Evolutionary conservation across 2,888 invertebrate genomes (phyloP).

Genomic region (Yponomeuta evonymella): DNA sequence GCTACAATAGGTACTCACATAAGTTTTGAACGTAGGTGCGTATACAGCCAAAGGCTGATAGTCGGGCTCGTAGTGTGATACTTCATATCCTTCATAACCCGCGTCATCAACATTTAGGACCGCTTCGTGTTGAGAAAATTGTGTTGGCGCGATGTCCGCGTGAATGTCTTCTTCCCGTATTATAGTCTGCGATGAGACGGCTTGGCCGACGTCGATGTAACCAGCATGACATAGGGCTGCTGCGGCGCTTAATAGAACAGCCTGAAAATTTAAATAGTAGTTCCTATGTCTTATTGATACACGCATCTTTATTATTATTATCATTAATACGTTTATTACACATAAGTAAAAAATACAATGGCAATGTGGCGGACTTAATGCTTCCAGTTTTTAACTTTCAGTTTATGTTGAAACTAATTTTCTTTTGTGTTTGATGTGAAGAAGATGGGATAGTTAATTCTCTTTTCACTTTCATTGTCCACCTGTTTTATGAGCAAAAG

Average conservation of each 20-base stretch:
- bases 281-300: no score
- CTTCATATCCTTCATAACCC: slow-evolving; percentile 8
- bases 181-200: slow-evolving; percentile 53
- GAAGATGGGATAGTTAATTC: no score
- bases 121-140: slow-evolving; percentile 20
- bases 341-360: no score
- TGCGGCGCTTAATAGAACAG: slow-evolving; percentile 39
- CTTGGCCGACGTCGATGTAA: slow-evolving; percentile 39
- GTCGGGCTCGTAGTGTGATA: slow-evolving; percentile 13
- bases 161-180: slow-evolving; percentile 43
- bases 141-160: slow-evolving; percentile 24
- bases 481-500: no score
- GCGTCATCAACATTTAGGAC: slow-evolving; percentile 7
- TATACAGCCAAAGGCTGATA: slow-evolving; percentile 24
- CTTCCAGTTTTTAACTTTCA: no score
- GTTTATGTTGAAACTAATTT: no score
- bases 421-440: no score
- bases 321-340: no score
- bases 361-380: no score
- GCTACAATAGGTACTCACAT: slow-evolving; percentile 20
- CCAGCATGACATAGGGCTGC: slow-evolving; percentile 65
- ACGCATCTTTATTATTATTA: no score
- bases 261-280: slow-evolving; percentile 25
- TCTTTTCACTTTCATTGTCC: no score
- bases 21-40: slow-evolving; percentile 23